Evolutionary conservation across 2,888 invertebrate species (phyloP).

Genomic region (Eupithecia inturbata): DNA sequence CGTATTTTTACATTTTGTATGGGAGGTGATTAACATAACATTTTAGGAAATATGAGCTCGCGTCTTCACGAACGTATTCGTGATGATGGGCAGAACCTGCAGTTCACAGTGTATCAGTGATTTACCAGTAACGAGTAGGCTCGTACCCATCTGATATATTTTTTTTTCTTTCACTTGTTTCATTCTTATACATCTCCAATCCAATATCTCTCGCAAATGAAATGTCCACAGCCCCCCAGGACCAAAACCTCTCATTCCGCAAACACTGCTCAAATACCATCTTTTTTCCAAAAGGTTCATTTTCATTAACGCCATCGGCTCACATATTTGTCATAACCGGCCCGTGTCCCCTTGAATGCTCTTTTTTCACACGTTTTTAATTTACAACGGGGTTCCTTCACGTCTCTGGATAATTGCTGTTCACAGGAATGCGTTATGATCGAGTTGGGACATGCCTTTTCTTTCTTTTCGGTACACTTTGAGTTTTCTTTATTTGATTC

Average conservation of each 20-base stretch:
- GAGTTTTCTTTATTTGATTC: constrained; percentile 1
- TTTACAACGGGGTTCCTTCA: constrained; percentile 73
- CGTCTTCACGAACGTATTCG: no score
- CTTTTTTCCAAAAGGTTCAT: constrained; percentile 74
- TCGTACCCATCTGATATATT: no score
- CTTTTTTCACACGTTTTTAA: constrained; percentile 81
- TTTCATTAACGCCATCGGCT: constrained; percentile 82
- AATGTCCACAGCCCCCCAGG: constrained; percentile 31
- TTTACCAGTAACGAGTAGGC: no score
- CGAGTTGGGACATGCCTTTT: constrained; percentile 30
- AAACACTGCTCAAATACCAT: constrained; percentile 59
- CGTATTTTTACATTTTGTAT: no score
- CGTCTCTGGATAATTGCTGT: constrained; percentile 60
- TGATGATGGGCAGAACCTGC: no score
- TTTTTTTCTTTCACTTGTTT: not conserved
- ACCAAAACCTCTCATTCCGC: constrained; percentile 52
- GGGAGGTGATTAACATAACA: no score
- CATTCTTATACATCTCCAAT: constrained; percentile 6
- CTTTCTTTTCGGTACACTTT: constrained; percentile 26
- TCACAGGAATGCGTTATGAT: constrained; percentile 60
- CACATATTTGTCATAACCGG: constrained; percentile 84
- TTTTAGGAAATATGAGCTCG: no score
- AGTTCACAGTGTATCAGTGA: no score
- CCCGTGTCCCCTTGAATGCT: constrained; percentile 65
- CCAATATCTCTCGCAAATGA: constrained; percentile 29